Percentiles rank a stretch among this genome's conserved stretches.
phyloP scores from a whole-genome alignment of 2,113 vertebrate species.

The Eublepharis macularius region DNA sequence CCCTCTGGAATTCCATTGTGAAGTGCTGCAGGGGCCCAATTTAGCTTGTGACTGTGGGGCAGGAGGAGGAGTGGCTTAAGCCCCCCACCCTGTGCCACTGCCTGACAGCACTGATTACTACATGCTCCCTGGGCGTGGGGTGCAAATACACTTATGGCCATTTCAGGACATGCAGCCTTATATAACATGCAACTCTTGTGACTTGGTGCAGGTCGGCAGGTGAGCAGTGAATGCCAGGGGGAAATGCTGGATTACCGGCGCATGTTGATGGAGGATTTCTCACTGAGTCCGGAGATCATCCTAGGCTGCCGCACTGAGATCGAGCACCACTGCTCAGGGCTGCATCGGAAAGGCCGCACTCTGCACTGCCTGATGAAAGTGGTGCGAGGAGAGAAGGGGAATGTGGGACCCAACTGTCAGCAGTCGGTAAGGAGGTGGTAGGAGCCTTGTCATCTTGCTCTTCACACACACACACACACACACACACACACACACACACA shows the following conservation, averaged over 20 bases:
- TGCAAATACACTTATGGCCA: too few relatives aligned
- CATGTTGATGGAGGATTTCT: slow-evolving; percentile 99
- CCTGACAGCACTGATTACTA: too few relatives aligned
- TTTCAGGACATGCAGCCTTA: too few relatives aligned
- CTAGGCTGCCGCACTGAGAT: slow-evolving; percentile 94
- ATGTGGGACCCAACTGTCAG: slow-evolving; percentile 86
- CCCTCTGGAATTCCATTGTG: too few relatives aligned
- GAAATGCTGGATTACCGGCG: slow-evolving; percentile 97
- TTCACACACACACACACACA: too few relatives aligned
- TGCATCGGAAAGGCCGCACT: slow-evolving; percentile 94
- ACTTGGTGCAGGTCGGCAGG: slow-evolving; percentile 82
- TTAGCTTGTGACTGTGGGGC: too few relatives aligned
- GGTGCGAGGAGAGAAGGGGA: slow-evolving; percentile 84
- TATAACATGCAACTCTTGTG: not conserved
- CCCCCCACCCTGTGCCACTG: too few relatives aligned
- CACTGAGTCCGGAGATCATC: slow-evolving; percentile 94
- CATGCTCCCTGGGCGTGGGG: too few relatives aligned
- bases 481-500: too few relatives aligned
- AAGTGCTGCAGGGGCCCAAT: too few relatives aligned
- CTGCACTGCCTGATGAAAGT: slow-evolving; percentile 96
- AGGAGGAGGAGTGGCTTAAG: too few relatives aligned
- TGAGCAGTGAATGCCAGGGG: slow-evolving; percentile 95
- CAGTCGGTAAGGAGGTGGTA: slow-evolving; percentile 82
- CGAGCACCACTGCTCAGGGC: slow-evolving; percentile 91
- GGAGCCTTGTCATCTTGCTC: fast-evolving